These are phyloP conservation scores for Teleogryllus occipitalis DNA, from an alignment of 1,140 invertebrate species.

Conservation along the genomic window DNA sequence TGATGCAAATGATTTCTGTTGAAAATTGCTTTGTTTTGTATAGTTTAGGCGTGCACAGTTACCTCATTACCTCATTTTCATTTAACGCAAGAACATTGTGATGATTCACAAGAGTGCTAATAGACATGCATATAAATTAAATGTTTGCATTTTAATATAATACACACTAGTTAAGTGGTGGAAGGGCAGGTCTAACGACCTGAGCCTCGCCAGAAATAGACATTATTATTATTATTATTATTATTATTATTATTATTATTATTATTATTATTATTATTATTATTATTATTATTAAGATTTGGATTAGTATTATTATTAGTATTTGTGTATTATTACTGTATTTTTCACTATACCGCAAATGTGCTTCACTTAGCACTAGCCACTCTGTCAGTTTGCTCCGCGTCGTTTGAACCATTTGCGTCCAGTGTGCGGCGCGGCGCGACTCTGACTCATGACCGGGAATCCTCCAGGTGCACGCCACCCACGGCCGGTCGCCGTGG, in stretches of 20 bases:
- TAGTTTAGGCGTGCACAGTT: too few relatives aligned
- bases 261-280: slow-evolving; percentile 27
- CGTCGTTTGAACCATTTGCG: background rate
- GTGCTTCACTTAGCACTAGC: background rate
- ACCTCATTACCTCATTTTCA: too few relatives aligned
- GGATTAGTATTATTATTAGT: background rate
- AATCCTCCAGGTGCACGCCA: too few relatives aligned
- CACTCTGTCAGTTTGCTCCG: background rate
- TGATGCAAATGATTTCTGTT: too few relatives aligned
- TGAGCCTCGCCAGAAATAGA: too few relatives aligned
- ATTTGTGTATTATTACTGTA: slow-evolving; percentile 22
- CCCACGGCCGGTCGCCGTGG: too few relatives aligned
- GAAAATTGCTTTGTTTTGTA: too few relatives aligned
- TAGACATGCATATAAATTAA: too few relatives aligned
- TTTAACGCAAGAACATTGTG: too few relatives aligned
- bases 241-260: slow-evolving; percentile 11
- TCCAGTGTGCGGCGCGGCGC: background rate
- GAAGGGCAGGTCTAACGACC: too few relatives aligned
- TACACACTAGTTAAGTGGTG: background rate
- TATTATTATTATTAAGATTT: slow-evolving; percentile 27
- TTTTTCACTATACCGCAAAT: slow-evolving; percentile 21
- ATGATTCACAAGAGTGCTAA: too few relatives aligned
- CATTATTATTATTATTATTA: background rate
- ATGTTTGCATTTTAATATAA: too few relatives aligned
- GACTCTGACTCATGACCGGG: background rate